phyloP scores from a whole-genome alignment of 2,888 invertebrate genomes.

The Margaritifera margaritifera region DNA sequence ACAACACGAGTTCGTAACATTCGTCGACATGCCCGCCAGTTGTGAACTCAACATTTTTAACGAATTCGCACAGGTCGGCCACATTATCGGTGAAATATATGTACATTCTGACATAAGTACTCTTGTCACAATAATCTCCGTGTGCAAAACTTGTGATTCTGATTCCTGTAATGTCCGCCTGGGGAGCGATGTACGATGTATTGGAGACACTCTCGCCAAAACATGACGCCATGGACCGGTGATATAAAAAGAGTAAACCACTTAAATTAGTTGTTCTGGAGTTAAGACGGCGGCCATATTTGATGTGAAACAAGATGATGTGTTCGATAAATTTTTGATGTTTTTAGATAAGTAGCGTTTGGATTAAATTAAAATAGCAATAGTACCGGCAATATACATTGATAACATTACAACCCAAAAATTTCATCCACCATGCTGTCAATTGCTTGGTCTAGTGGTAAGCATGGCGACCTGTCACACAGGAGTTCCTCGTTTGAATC shows the following conservation, averaged over 20 bases:
- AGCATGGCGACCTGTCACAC: too few relatives aligned
- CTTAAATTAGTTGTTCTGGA: conserved; percentile 52
- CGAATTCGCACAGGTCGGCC: conserved; percentile 45
- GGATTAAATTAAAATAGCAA: too few relatives aligned
- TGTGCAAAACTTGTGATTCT: conserved; percentile 67
- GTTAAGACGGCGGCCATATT: too few relatives aligned
- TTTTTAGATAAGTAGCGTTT: too few relatives aligned
- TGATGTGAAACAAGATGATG: too few relatives aligned
- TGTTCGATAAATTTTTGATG: too few relatives aligned
- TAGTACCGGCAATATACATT: too few relatives aligned
- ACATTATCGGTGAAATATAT: conserved; percentile 41
- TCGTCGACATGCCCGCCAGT: conserved; percentile 67
- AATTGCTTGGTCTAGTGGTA: too few relatives aligned
- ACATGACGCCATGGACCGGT: conserved; percentile 60
- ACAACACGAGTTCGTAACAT: conserved; percentile 69
- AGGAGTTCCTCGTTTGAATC: too few relatives aligned
- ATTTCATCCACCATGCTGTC: too few relatives aligned
- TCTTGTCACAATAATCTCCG: conserved; percentile 65
- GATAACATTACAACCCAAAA: too few relatives aligned
- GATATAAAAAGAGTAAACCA: conserved; percentile 64
- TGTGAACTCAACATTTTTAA: conserved; percentile 50
- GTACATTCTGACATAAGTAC: conserved; percentile 39
- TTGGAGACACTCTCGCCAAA: conserved; percentile 52
- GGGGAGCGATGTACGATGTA: conserved; percentile 65
- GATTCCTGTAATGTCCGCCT: conserved; percentile 65